phyloP scores from a whole-genome alignment of 2,888 invertebrate genomes.

The Lomographa bimaculata region DNA sequence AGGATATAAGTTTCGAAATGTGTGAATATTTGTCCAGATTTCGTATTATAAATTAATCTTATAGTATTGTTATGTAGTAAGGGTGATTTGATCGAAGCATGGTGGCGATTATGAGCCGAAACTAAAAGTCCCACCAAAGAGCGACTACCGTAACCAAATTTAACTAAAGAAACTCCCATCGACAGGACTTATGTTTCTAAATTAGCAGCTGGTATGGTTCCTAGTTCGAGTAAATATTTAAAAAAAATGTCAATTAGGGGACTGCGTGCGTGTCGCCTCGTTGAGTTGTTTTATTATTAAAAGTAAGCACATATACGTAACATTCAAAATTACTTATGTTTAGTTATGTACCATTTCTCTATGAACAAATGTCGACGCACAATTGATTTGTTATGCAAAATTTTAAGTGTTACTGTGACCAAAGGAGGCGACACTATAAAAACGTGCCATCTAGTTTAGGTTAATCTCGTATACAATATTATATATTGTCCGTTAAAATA shows the following conservation, averaged over 20 bases:
- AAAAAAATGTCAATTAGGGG: slow-evolving; percentile 83
- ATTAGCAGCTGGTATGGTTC: slow-evolving; percentile 84
- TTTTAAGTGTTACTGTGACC: slow-evolving; percentile 64
- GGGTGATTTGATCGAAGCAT: slow-evolving; percentile 35
- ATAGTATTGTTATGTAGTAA: slow-evolving; percentile 28
- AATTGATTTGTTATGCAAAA: slow-evolving; percentile 72
- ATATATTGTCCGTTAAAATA: slow-evolving; percentile 84
- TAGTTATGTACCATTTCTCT: slow-evolving; percentile 45
- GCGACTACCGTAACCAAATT: slow-evolving; percentile 54
- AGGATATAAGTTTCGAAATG: slow-evolving; percentile 47
- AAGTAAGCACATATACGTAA: slow-evolving; percentile 52
- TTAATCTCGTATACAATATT: slow-evolving; percentile 84
- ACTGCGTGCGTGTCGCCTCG: slow-evolving; percentile 81
- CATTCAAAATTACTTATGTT: slow-evolving; percentile 42
- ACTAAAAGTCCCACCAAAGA: slow-evolving; percentile 41
- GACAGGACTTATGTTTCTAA: slow-evolving; percentile 73
- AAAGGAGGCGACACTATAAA: slow-evolving; percentile 81
- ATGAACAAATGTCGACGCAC: slow-evolving; percentile 73
- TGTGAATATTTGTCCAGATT: slow-evolving; percentile 26
- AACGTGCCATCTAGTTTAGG: slow-evolving; percentile 85
- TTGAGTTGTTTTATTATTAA: slow-evolving; percentile 37
- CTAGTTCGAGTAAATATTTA: slow-evolving; percentile 80
- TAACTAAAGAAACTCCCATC: slow-evolving; percentile 53
- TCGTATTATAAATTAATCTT: slow-evolving; percentile 24
- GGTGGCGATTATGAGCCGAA: slow-evolving; percentile 37